A percentile compares a stretch with the other conserved stretches of the same genome.
These are phyloP conservation scores for Urophycis tenuis DNA, from an alignment of 2,797 vertebrate genomes.

Conservation along the genomic window DNA sequence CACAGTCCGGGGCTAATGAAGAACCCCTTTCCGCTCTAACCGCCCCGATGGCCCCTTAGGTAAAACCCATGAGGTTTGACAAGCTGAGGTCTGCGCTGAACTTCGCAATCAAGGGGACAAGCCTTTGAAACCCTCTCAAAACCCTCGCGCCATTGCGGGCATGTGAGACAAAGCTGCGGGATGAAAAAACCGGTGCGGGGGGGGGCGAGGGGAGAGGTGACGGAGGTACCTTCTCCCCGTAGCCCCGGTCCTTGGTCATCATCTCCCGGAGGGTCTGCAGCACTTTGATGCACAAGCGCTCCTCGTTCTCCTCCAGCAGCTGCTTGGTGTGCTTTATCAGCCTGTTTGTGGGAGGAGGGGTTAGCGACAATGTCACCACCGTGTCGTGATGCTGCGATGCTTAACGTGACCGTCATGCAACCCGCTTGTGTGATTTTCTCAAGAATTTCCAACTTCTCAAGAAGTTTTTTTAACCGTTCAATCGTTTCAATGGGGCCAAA, in stretches of 20 bases:
- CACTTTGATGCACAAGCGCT: conserved; percentile 97
- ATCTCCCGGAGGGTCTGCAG: conserved; percentile 96
- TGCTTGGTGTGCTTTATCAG: conserved; percentile 98
- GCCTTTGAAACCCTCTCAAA: neutral
- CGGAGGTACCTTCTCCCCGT: conserved; percentile 89
- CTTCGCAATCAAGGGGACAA: neutral
- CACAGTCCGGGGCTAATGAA: neutral
- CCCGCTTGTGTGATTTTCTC: too few relatives aligned
- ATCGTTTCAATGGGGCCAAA: neutral
- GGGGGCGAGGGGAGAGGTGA: neutral
- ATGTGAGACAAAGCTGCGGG: neutral
- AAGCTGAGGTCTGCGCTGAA: neutral
- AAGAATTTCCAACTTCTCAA: too few relatives aligned
- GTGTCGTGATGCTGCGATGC: neutral
- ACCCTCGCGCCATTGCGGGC: neutral
- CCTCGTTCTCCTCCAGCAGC: conserved; percentile 95
- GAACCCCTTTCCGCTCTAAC: neutral
- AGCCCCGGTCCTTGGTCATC: conserved; percentile 98
- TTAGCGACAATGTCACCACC: neutral
- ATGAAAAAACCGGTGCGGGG: neutral
- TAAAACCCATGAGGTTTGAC: neutral
- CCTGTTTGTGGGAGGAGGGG: conserved; percentile 61
- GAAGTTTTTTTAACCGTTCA: too few relatives aligned
- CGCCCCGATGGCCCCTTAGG: neutral
- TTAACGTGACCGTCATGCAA: neutral